Evolutionary conservation across 1,140 invertebrate species (phyloP), one percentile per base, ranked within the genome.

Genomic region (Dreissena rostriformis): DNA sequence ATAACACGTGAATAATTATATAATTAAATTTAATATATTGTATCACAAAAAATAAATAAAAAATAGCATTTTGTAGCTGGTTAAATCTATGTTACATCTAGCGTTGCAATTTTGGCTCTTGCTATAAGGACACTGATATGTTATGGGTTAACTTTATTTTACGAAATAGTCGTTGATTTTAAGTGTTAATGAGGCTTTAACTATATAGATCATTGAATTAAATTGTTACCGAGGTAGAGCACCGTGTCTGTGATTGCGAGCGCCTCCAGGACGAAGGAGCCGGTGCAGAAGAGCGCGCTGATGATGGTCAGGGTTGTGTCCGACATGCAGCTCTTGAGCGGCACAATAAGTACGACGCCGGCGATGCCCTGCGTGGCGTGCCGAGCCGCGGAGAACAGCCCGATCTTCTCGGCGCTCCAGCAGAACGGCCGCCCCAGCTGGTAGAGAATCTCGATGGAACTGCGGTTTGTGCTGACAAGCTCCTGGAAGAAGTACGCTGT

Each of bases 341-440:
- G 73, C 17, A 28, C 39, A 19, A 57, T 39, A 8, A 75, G 10
- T 17, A 70, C 66, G 10, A 77, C 12, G 14, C 82, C 73, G 0
- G 55, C 52, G n/a, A 84, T n/a, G 17, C 63, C 73, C 26, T 75
- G 12, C 12, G 61, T 63, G 1, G 63, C 74, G 52, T 75, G 24
- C 29, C 53, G 63, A 0, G 65, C 61, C 0, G 74, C 29, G 49
- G 29, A 51, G 24, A 77, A 84, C n/a, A 67, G 19, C 63, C 82
- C 82, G 4, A 84, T 77, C 26, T 84, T 61, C 15, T 29, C 10
- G 2, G 82, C 19, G 10, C 39, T 11, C 82, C 82, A 84, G 52
- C 82, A 84, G 19, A 84, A 84, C n/a, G 82, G 82, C 26, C 51
- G 49, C 1, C 82, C 82, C 15, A 84, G 74, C 52, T 76, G 82